These are phyloP conservation scores for Hystrix brachyura DNA, from an alignment of 2,113 vertebrate species.

Conservation along the genomic window DNA sequence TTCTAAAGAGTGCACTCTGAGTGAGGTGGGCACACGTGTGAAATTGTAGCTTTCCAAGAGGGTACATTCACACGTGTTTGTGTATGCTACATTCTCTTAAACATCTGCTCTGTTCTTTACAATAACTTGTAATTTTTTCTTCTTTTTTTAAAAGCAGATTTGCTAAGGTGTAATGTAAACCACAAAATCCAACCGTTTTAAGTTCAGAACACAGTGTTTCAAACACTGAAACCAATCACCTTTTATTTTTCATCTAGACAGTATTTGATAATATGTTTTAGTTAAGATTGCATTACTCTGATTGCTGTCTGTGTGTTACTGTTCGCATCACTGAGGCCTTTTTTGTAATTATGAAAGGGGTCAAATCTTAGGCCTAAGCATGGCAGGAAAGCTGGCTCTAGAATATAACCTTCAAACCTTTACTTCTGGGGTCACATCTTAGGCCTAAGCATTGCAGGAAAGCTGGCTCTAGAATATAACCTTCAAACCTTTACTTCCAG, in stretches of 20 bases:
- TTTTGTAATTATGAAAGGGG: not conserved
- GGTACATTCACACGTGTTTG: not conserved
- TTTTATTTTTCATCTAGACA: conserved; percentile 55
- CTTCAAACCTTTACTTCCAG: conserved; percentile 22
- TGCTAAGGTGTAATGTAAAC: not conserved
- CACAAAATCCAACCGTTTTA: conserved; percentile 7
- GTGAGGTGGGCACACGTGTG: not conserved
- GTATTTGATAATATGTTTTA: not conserved
- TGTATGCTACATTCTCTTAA: not conserved
- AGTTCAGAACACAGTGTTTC: not conserved
- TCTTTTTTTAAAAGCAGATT: not conserved
- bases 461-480: not conserved
- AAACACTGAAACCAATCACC: not conserved
- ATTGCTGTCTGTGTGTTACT: conserved; percentile 19
- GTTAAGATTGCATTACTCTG: conserved; percentile 8
- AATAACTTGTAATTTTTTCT: not conserved
- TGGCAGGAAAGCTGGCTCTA: not conserved
- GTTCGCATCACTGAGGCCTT: not conserved
- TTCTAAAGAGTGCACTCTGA: not conserved
- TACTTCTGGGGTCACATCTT: conserved; percentile 46
- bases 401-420: not conserved
- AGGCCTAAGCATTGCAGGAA: not conserved
- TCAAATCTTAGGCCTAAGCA: not conserved
- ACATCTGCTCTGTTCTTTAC: conserved; percentile 10
- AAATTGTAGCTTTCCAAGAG: not conserved